Base-by-base conservation (phyloP, 2,113 vertebrate species). In the Petrocephalus microphthalmus region DNA sequence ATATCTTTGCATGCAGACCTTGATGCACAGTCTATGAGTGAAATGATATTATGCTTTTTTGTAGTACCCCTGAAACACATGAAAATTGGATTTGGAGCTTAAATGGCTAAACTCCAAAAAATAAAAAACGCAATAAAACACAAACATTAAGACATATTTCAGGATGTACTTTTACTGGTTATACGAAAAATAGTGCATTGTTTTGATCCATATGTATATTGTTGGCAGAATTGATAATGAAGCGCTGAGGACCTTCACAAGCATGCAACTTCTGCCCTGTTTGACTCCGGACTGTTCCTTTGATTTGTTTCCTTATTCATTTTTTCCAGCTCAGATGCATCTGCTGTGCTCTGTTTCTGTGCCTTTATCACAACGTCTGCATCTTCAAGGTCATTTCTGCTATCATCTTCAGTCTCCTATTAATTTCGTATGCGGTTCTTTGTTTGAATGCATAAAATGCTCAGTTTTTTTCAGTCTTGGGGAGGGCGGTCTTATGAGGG, bases 171-270 rank as follows among this genome's bases (percentile, higher is more conserved):
- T 83, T 83, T 45, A 49, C 81, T 20, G 17, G 11, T 45, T 83
- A 83, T 83, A 83, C 37, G 37, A 83, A 83, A 83, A 83, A 83
- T 49, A 83, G 45, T 83, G 81, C 81, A 83, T 83, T 83, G 81
- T 83, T 83, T 49, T 22, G 37, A 83, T 83, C 49, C 8, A 83
- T 83, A 83, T 83, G 20, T 83, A 83, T 83, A 83, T 49, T 83
- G 81, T 22, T 22, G 81, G 81, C 37, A 49, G 81, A 83, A 37
- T 45, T 49, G 81, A 83, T 20, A 29, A 67, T 29, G 60, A n/a
- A 64, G 7, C 22, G 3, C 19, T 83, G 37, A 47, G 19, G 81
- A 22, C n/a, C 42, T 49, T 83, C 81, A 49, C 81, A 83, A 83
- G 37, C 81, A 49, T 49, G 81, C 81, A 47, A 19, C 33, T 47